phyloP scores from a whole-genome alignment of 2,113 vertebrate species.

The Rhabdornis inornatus region DNA sequence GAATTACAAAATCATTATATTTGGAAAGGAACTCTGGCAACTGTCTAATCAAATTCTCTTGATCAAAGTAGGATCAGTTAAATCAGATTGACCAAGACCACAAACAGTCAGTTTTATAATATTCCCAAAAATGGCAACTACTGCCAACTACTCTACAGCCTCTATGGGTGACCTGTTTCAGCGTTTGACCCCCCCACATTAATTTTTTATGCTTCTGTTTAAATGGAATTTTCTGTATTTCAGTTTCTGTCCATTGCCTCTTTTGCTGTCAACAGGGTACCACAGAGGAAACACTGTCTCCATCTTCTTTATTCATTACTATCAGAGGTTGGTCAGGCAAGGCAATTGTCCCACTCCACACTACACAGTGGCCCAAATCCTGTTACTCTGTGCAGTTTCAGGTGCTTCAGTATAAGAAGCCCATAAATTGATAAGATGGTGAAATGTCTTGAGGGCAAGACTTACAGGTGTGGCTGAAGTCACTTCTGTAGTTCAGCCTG shows the following conservation, averaged over 20 bases:
- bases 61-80: not conserved
- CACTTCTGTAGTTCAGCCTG: not conserved
- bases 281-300: not conserved
- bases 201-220: not conserved
- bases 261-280: not conserved
- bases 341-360: too few relatives aligned
- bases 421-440: not conserved
- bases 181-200: not conserved
- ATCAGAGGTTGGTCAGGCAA: not conserved
- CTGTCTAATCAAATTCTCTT: not conserved
- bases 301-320: not conserved
- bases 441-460: not conserved
- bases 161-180: not conserved
- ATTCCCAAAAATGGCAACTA: not conserved
- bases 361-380: fast-evolving
- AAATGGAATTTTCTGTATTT: not conserved
- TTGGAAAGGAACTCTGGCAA: not conserved
- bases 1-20: not conserved
- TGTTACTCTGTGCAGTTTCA: not conserved
- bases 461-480: not conserved
- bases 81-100: not conserved
- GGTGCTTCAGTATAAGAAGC: not conserved
- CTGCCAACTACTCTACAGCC: too few relatives aligned
- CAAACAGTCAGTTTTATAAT: not conserved
- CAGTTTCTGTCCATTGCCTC: not conserved